These are phyloP conservation scores for Cheilosia soror DNA, from an alignment of 2,888 invertebrate genomes.

Conservation along the genomic window DNA sequence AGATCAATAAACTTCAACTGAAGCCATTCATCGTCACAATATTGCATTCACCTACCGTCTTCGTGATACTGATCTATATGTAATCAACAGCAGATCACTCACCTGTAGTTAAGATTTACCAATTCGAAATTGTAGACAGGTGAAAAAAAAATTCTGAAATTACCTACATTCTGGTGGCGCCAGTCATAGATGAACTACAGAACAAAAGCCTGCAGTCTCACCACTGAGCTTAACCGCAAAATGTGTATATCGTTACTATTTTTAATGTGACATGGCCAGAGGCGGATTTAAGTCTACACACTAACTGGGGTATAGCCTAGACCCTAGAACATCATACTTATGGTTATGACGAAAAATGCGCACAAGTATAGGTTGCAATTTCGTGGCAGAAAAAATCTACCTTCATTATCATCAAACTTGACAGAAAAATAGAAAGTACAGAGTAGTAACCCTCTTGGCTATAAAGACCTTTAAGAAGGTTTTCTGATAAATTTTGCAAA, in stretches of 20 bases:
- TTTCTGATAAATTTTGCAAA: no score
- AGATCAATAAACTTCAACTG: not conserved
- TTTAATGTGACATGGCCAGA: not conserved
- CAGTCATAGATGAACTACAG: not conserved
- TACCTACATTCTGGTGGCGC: conserved; percentile 6
- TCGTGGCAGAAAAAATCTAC: no score
- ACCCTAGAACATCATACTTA: not conserved
- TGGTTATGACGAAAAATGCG: no score
- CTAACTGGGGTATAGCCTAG: not conserved
- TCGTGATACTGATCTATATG: not conserved
- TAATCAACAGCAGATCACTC: not conserved
- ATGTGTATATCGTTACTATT: not conserved
- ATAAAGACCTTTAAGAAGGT: no score
- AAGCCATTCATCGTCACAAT: not conserved
- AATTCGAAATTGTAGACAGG: not conserved
- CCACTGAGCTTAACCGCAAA: not conserved
- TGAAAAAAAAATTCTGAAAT: not conserved
- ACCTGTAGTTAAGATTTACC: conserved; percentile 2
- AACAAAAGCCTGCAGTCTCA: conserved; percentile 1
- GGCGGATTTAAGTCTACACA: not conserved
- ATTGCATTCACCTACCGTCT: not conserved
- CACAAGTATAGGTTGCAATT: no score
- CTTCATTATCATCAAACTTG: no score
- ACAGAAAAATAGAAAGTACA: no score
- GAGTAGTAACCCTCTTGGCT: no score